Evolutionary conservation across 2,888 invertebrate species (phyloP), one percentile per base, ranked within the genome.

Genomic region (Hirtodrosophila confusa): DNA sequence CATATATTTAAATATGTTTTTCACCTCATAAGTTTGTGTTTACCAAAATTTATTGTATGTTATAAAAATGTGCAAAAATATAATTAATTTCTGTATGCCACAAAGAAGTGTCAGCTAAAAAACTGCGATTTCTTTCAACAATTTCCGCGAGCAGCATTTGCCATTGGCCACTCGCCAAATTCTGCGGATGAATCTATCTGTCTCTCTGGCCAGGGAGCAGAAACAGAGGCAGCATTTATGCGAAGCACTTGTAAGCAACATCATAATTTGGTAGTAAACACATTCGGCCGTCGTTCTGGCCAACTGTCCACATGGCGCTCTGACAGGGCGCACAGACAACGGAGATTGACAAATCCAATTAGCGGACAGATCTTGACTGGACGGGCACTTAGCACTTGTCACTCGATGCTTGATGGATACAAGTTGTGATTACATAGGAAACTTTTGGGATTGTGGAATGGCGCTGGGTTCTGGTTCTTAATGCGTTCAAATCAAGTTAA

Each of bases 191-290:
- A 61, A 57, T 50, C 43, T 51, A 9, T 40, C 29, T 17, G 17
- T n/a, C 33, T 29, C n/a, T 37, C 39, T 48, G 23, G 33, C 8
- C 23, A 36, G 48, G 53, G 35, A 27, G 12, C 12, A 31, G 33
- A 29, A 37, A n/a, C 10, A 37, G 24, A 10, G 39, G 24, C 37
- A 53, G 3, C 5, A 53, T 67, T 58, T 48, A 48, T 50, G 45
- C 37, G 24, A 9, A 44, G 51, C 54, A 53, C 40, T 60, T 63
- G 73, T 40, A 64, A 39, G 57, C 49, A 60, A 75, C 77, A 87
- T 75, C 71, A 77, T 88, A 86, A 86, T 84, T 75, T 62, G 63
- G 79, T 75, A 71, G 77, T 64, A 71, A 84, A 79, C 69, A 82
- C 58, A 82, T 75, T 79, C 68, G 43, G 50, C 56, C 56, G 61